Conservation (phyloP, 2,888 invertebrate genomes). For the Yponomeuta sedellus region DNA sequence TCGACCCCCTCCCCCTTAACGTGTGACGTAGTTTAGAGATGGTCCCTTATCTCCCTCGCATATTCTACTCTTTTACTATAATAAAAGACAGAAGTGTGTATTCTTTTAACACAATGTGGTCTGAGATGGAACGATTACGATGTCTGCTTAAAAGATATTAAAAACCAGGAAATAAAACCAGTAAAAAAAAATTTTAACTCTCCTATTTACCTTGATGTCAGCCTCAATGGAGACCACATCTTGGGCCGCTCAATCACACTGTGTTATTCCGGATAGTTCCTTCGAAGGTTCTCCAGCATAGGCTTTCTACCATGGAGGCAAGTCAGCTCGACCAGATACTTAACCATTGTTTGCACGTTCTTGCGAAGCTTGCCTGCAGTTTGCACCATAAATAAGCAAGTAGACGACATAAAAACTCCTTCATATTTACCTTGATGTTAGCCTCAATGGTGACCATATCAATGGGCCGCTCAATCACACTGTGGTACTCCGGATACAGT, state of each 20-base stretch:
- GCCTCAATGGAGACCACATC: slow-evolving; percentile 96
- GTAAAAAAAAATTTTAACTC: no score
- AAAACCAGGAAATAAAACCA: no score
- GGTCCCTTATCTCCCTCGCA: no score
- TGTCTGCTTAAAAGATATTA: no score
- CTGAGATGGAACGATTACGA: no score
- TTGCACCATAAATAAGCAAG: slow-evolving; percentile 31
- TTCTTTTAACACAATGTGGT: no score
- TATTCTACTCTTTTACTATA: no score
- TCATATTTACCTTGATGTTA: slow-evolving; percentile 82
- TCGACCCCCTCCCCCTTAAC: no score
- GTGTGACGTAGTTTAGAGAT: no score
- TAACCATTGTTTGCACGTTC: slow-evolving; percentile 88
- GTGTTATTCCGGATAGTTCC: slow-evolving; percentile 96
- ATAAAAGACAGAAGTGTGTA: no score
- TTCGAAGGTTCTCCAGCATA: slow-evolving; percentile 96
- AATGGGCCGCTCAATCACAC: slow-evolving; percentile 94
- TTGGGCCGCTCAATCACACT: slow-evolving; percentile 93
- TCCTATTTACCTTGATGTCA: slow-evolving; percentile 81
- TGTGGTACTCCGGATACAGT: slow-evolving; percentile 96
- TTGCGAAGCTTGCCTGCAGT: slow-evolving; percentile 83
- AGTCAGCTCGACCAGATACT: slow-evolving; percentile 64
- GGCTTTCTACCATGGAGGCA: slow-evolving; percentile 86
- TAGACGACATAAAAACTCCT: no score
- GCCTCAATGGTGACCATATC: slow-evolving; percentile 96